Percentiles rank a stretch among this genome's conserved stretches.
Evolutionary conservation across 2,888 invertebrate species (phyloP).

Genomic region (Carterocephalus palaemon): DNA sequence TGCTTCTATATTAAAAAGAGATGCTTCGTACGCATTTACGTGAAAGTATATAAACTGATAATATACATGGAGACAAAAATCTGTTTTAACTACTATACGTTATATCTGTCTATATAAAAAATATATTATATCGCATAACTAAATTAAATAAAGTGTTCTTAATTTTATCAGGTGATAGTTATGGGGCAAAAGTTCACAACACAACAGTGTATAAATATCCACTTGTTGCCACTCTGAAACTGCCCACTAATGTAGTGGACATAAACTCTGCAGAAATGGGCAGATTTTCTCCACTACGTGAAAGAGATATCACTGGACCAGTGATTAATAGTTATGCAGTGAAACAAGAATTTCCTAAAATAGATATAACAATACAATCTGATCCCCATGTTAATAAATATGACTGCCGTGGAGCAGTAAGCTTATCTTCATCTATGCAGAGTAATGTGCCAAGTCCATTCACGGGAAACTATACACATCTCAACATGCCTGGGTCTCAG

Average conservation of each 20-base stretch:
- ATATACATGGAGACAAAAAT: too few species aligned
- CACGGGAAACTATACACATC: constrained; percentile 80
- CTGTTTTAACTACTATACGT: too few species aligned
- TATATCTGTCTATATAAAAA: too few species aligned
- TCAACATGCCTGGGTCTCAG: constrained; percentile 88
- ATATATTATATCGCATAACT: too few species aligned
- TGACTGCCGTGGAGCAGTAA: constrained; percentile 83
- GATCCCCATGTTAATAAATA: constrained; percentile 83
- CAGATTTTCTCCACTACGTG: constrained; percentile 81
- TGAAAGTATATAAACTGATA: too few species aligned
- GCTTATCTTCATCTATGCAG: constrained; percentile 84
- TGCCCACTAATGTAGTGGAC: constrained; percentile 81
- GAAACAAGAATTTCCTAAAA: constrained; percentile 45
- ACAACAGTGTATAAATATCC: constrained; percentile 73
- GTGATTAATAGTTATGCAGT: constrained; percentile 73
- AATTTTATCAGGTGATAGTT: constrained; percentile 42
- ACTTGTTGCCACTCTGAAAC: constrained; percentile 70
- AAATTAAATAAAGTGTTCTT: neutral
- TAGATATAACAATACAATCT: constrained; percentile 57
- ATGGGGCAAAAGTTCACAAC: constrained; percentile 60
- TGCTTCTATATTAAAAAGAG: too few species aligned
- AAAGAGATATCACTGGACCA: constrained; percentile 81
- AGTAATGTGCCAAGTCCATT: constrained; percentile 86
- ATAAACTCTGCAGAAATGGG: constrained; percentile 82
- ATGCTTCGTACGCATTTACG: too few species aligned